Evolutionary conservation across 2,113 vertebrate genomes (phyloP), one percentile per base, ranked within the genome.

Genomic region (Martes martes): DNA sequence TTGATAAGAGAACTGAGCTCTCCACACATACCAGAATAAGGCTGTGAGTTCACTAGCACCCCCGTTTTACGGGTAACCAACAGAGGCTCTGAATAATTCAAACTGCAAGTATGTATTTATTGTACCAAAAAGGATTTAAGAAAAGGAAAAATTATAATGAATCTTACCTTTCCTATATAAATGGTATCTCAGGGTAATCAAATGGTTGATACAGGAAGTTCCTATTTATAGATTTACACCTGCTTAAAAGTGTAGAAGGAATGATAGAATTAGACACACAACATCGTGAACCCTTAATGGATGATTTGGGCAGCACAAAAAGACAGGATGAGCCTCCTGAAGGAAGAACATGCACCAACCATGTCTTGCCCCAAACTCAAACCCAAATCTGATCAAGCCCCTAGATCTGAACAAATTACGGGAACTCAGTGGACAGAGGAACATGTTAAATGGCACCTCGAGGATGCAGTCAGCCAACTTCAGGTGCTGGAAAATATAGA

Each of bases 271-370:
- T 42, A 36, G 50, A 23, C 3, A 47, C n/a, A 79, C 28, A 9
- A 11, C 11, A 16, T 9, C 8, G 18, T 50, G 28, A 2, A 24
- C 19, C 7, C n/a, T 7, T n/a, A 21, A 5, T 14, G 76, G 15
- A 31, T 13, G 16, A 21, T 52, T 0, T 23, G 61, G 82, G 23
- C 14, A 1, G 16, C 61, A 28, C n/a, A 36, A 18, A 57, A 76
- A 82, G 73, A 26, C 33, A 76, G 57, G 39, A 6, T 52, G 74
- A 81, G 73, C 65, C 50, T 52, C n/a, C 6, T 9, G 3, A 42
- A 9, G 73, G 4, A n/a, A 36, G 28, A 65, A 33, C 10, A 14
- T 2, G 28, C 1, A 0, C 6, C 19, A 0, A 28, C 81, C 2
- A 1, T 7, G 11, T 13, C 86, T 57, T 28, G 8, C 28, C 61